phyloP scores from a whole-genome alignment of 2,113 vertebrate species.

The Ceuthmochares aereus region DNA sequence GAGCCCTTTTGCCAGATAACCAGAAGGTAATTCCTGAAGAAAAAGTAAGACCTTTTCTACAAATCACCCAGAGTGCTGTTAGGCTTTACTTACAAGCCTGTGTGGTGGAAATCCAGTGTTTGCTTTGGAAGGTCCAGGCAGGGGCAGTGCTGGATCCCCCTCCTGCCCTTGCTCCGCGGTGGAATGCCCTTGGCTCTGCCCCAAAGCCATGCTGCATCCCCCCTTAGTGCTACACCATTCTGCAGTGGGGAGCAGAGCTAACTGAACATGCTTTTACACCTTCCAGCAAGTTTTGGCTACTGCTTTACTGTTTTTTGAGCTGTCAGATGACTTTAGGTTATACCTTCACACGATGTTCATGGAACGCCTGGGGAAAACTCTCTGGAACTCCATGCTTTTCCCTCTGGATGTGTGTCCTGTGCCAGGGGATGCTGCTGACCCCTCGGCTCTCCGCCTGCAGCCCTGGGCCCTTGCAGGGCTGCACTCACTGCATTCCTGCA shows the following conservation, averaged over 20 bases:
- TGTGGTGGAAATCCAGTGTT: not conserved
- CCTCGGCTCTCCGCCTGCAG: not conserved
- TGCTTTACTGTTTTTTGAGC: not conserved
- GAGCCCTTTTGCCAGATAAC: too few species aligned
- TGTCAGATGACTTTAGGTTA: not conserved
- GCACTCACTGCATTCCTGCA: not conserved
- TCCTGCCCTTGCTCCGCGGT: not conserved
- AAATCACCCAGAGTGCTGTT: not conserved
- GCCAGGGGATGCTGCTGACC: not conserved
- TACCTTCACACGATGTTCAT: not conserved
- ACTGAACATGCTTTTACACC: not conserved
- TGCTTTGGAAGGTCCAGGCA: not conserved
- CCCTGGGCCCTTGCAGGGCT: not conserved
- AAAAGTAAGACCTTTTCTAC: not conserved
- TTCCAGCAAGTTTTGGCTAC: not conserved
- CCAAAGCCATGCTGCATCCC: not conserved
- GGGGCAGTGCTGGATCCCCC: not conserved
- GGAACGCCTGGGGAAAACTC: not conserved
- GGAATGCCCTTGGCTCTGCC: too few species aligned
- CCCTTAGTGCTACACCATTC: not conserved
- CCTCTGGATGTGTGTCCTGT: rapidly evolving
- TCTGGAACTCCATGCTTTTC: not conserved
- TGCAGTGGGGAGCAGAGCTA: rapidly evolving
- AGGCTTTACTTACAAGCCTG: not conserved
- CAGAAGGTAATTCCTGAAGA: not conserved